phyloP scores from a whole-genome alignment of 2,113 vertebrate genomes.

The Eptesicus fuscus region DNA sequence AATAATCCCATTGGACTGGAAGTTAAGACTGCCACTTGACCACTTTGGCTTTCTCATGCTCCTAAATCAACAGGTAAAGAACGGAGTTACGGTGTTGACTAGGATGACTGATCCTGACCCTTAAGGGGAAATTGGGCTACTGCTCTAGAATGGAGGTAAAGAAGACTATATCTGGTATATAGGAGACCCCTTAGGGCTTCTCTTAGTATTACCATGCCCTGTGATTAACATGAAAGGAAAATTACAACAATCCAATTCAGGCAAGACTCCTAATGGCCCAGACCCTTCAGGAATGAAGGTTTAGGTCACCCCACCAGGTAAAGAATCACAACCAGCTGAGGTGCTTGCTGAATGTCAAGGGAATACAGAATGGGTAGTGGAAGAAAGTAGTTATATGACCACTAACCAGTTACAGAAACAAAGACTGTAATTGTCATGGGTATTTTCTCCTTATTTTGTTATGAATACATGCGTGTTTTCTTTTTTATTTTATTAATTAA shows the following conservation, averaged over 20 bases:
- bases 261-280: too few species aligned
- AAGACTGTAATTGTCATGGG: background rate
- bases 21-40: background rate
- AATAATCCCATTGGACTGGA: background rate
- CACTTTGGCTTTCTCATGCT: background rate
- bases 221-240: background rate
- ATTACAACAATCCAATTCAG: background rate
- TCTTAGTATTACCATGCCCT: background rate
- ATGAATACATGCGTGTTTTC: background rate
- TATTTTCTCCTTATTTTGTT: background rate
- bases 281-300: too few species aligned
- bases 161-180: background rate
- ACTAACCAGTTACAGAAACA: background rate
- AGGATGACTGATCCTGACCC: background rate
- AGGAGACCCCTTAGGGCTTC: background rate
- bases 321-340: background rate
- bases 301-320: too few species aligned
- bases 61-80: background rate
- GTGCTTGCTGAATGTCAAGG: background rate
- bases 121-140: background rate
- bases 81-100: background rate
- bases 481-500: too few species aligned
- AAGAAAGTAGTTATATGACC: background rate
- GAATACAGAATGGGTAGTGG: background rate
- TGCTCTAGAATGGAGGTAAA: background rate